Evolutionary conservation across 2,113 vertebrate genomes (phyloP).

Genomic region (Leptodactylus fuscus): DNA sequence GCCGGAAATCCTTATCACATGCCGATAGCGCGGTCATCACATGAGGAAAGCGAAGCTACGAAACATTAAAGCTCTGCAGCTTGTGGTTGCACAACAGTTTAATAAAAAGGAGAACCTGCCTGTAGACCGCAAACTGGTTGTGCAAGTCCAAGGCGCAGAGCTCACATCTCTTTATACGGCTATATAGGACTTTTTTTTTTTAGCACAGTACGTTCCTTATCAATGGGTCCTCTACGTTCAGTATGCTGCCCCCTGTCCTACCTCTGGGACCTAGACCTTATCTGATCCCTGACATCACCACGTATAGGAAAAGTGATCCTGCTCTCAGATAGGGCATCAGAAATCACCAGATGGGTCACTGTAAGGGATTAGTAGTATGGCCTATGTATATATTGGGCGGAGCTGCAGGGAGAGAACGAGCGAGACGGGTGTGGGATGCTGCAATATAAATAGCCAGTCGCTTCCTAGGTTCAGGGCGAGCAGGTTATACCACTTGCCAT

Average conservation of each 20-base stretch:
- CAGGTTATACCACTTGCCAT: not conserved
- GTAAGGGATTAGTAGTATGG: no score
- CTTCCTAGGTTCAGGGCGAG: not conserved
- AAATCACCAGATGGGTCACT: no score
- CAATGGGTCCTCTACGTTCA: no score
- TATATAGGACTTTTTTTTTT: no score
- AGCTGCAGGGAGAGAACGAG: not conserved
- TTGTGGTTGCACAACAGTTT: not conserved
- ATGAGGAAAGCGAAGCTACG: not conserved
- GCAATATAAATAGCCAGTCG: not conserved
- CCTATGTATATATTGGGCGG: not conserved
- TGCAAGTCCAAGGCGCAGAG: not conserved
- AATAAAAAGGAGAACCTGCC: not conserved
- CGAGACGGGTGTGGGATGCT: not conserved
- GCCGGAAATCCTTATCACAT: constrained; percentile 31
- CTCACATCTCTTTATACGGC: no score
- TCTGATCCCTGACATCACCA: no score
- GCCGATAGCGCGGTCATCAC: not conserved
- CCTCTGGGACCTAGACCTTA: no score
- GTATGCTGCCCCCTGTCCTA: no score
- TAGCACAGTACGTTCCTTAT: no score
- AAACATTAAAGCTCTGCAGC: not conserved
- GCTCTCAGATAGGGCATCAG: no score
- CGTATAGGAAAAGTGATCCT: no score
- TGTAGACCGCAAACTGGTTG: not conserved